Percentiles rank a stretch among this genome's conserved stretches.
phyloP scores from a whole-genome alignment of 2,797 vertebrate genomes.

The Smutsia gigantea region DNA sequence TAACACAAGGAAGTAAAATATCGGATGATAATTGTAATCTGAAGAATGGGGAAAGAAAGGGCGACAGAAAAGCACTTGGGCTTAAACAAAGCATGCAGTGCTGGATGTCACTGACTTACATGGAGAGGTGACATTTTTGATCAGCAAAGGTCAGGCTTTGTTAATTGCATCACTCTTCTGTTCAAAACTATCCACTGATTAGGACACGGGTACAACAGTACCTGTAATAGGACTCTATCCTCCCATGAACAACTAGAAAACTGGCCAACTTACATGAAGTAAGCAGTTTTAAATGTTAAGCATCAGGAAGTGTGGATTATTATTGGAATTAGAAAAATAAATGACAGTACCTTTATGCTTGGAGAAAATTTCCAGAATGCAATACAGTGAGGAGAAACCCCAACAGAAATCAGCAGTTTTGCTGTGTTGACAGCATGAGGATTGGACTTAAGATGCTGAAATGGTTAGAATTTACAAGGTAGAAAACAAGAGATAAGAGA shows the following conservation, averaged over 20 bases:
- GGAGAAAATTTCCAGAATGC: background rate
- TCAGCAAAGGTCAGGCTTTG: background rate
- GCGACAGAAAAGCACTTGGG: background rate
- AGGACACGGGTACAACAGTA: background rate
- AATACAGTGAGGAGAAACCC: background rate
- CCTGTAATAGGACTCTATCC: background rate
- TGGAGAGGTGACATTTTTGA: background rate
- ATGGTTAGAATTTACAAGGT: background rate
- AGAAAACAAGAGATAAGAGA: background rate
- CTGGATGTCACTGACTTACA: background rate
- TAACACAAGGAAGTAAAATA: background rate
- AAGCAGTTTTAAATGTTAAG: background rate
- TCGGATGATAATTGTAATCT: background rate
- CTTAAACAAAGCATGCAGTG: no score
- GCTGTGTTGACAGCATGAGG: background rate
- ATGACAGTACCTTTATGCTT: background rate
- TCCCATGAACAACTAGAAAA: background rate
- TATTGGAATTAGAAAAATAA: background rate
- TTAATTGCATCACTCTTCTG: background rate
- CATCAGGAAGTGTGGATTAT: background rate
- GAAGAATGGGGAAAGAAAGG: background rate
- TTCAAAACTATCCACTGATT: background rate
- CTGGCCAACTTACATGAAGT: background rate
- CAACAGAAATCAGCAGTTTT: background rate
- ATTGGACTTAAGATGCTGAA: background rate